Evolutionary conservation across 2,888 invertebrate species (phyloP), one percentile per base, ranked within the genome.

Genomic region (Zele albiditarsus): DNA sequence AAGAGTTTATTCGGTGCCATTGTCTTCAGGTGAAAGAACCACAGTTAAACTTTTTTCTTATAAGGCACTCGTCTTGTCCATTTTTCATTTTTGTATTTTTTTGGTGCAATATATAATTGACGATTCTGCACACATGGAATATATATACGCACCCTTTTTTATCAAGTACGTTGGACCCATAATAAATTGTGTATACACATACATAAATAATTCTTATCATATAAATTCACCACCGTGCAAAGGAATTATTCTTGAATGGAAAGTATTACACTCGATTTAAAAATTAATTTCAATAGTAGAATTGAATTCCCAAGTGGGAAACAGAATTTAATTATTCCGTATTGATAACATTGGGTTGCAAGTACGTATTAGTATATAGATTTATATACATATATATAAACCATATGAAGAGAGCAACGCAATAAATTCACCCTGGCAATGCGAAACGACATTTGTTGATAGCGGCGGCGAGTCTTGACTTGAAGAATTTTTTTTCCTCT

Each of bases 81-180:
- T 6, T 60, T 60, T 5, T 27, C 16, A 78, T 74, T 80, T 84
- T 84, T 85, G 84, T 83, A 83, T 81, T 42, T 10, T 42, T 12
- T 42, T 10, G 8, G 12, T 42, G 5, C 12, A 42, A 42, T 81
- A 83, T 84, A 83, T 85, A 84, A 85, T 84, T 84, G 84, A 81
- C 81, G 80, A 85, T 84, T 84, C 85, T 79, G 78, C 78, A 80
- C 82, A 79, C n/a, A n/a, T n/a, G n/a, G n/a, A 74, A 79, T 58
- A 58, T 58, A 10, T 77, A 79, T 80, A 81, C 82, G 83, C 83
- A 83, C 83, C 83, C 81, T 80, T 85, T 84, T 84, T 84, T 84
- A 80, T 79, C 78, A 78, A 78, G 74, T 53, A 72, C 76, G 71
- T 74, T 69, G 20, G 60, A 68, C 66, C 67, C n/a, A n/a, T n/a